These are phyloP conservation scores for Heliornis fulica DNA, from an alignment of 2,113 vertebrate genomes.

Conservation along the genomic window DNA sequence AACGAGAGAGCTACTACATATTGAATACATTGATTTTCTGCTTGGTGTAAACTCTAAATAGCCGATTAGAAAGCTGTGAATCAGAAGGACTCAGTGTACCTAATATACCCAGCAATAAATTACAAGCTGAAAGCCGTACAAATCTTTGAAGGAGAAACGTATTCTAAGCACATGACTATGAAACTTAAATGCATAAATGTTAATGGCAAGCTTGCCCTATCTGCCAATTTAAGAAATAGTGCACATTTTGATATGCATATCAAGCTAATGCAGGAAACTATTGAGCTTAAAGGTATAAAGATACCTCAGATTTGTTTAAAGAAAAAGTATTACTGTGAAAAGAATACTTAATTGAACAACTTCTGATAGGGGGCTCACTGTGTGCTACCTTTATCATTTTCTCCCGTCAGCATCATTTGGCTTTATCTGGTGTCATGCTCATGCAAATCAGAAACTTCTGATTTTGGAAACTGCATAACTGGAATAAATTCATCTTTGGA, in stretches of 20 bases:
- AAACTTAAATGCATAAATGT: conserved; percentile 69
- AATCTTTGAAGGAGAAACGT: conserved; percentile 74
- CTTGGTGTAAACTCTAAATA: conserved; percentile 82
- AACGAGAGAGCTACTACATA: conserved; percentile 79
- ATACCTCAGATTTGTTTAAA: conserved; percentile 59
- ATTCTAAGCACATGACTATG: conserved; percentile 65
- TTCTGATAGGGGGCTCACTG: background rate
- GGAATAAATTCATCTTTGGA: background rate
- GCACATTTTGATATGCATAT: conserved; percentile 62
- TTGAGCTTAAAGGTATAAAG: conserved; percentile 64
- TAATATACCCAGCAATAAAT: conserved; percentile 69
- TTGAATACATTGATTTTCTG: conserved; percentile 83
- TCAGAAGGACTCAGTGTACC: conserved; percentile 76
- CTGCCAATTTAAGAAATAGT: conserved; percentile 65
- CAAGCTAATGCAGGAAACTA: conserved; percentile 64
- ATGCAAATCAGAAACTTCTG: background rate
- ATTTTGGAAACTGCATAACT: background rate
- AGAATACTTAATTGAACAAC: conserved; percentile 66
- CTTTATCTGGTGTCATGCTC: background rate
- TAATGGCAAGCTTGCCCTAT: conserved; percentile 39
- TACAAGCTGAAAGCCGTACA: conserved; percentile 53
- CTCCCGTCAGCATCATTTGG: background rate
- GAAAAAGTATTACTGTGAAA: conserved; percentile 54
- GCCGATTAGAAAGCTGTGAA: conserved; percentile 78
- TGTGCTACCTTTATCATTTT: background rate